Percentiles rank a stretch among this genome's conserved stretches.
Evolutionary conservation across 2,888 invertebrate species (phyloP).

Genomic region (Barypeithes pellucidus): DNA sequence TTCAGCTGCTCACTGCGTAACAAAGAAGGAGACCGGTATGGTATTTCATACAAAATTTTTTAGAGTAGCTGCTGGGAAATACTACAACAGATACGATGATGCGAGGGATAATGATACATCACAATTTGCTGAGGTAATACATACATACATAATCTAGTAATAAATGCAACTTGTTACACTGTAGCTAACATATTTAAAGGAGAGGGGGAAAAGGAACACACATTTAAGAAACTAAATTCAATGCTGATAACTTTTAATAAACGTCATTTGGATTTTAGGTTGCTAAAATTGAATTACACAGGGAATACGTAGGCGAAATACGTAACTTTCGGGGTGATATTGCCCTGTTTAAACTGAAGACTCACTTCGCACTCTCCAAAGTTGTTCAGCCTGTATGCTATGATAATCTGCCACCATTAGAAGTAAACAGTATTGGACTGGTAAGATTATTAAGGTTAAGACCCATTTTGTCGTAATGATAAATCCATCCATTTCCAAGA

Average conservation of each 20-base stretch:
- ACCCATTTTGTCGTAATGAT: too few species aligned
- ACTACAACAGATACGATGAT: slow-evolving; percentile 61
- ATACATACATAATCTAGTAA: too few species aligned
- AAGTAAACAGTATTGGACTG: neutral
- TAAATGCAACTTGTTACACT: too few species aligned
- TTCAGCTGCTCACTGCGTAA: slow-evolving; percentile 66
- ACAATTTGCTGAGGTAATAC: slow-evolving; percentile 62
- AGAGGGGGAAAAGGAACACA: too few species aligned
- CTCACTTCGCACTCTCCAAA: slow-evolving; percentile 61
- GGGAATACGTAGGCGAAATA: slow-evolving; percentile 58
- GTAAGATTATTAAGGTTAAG: slow-evolving; percentile 12
- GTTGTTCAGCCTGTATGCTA: slow-evolving; percentile 67
- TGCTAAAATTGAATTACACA: slow-evolving; percentile 54
- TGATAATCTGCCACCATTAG: slow-evolving; percentile 41
- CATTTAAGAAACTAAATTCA: too few species aligned
- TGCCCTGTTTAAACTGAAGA: slow-evolving; percentile 64
- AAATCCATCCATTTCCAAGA: too few species aligned
- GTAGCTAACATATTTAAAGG: too few species aligned
- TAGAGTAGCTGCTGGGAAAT: slow-evolving; percentile 64
- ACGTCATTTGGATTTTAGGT: slow-evolving; percentile 55
- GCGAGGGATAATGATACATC: slow-evolving; percentile 59
- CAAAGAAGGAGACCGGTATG: slow-evolving; percentile 51
- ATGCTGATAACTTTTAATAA: neutral
- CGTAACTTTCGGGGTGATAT: slow-evolving; percentile 64
- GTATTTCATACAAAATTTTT: slow-evolving; percentile 44